Evolutionary conservation across 1,140 invertebrate species (phyloP), one percentile per base, ranked within the genome.

Genomic region (Pseudomyrmex concolor): DNA sequence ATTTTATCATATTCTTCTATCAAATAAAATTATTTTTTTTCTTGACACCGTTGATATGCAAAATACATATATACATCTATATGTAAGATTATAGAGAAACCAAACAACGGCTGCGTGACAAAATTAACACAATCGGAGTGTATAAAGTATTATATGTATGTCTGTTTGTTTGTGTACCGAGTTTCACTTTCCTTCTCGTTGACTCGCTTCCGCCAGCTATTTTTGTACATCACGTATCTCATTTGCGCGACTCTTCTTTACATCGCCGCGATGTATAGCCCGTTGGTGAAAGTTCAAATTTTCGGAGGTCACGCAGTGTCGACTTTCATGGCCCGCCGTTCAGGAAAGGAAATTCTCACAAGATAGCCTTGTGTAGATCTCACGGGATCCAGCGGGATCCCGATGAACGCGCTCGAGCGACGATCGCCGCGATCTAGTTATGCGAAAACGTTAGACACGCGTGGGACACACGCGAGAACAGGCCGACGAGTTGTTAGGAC

Each of bases 171-270:
- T 54, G 68, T 55, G 25, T n/a, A 86, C 89, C 76, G 83, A 92
- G 91, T 93, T 93, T 93, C 92, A 93, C 92, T 93, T 93, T 93
- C 91, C 89, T 89, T 89, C 85, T 89, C 88, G 85, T 84, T 87
- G 80, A 83, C 57, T 85, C 67, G 74, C 84, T 89, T 89, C 88
- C 88, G 88, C 45, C 54, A 81, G 86, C 71, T 88, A 88, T 89
- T 88, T 89, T 89, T 77, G 76, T 89, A 78, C 66, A 60, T 82
- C 74, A 77, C 81, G 60, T 80, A 74, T 68, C 84, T 77, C 43
- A 45, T 9, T 59, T 19, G 54, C 17, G 48, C 72, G 72, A 73
- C 48, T 67, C 22, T 48, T 17, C 70, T 62, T 19, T n/a, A 19
- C 13, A 34, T 15, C 70, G 22, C 48, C 57, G 59, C 87, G 10